phyloP scores from a whole-genome alignment of 2,113 vertebrate species.

The Microcebus tavaratra region DNA sequence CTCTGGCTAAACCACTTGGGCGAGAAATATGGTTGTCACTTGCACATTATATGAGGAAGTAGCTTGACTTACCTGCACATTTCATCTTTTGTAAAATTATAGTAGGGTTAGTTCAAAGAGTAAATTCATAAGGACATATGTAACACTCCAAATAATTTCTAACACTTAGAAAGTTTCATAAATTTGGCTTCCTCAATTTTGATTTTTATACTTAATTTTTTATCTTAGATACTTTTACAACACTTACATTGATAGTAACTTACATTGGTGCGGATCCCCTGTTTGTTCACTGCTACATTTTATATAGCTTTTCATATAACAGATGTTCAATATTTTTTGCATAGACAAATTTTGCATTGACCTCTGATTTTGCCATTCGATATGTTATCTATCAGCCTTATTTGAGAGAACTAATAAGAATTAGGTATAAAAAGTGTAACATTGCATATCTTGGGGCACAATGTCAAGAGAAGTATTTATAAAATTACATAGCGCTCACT shows the following conservation, averaged over 20 bases:
- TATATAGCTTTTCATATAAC: not conserved
- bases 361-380: not conserved
- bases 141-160: not conserved
- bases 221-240: not conserved
- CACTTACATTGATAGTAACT: not conserved
- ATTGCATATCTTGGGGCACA: not conserved
- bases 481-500: not conserved
- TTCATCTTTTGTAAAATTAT: not conserved
- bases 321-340: not conserved
- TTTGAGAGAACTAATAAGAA: not conserved
- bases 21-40: not conserved
- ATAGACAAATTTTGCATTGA: not conserved
- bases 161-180: not conserved
- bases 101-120: not conserved
- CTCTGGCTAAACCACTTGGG: not conserved
- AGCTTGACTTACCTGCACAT: not conserved
- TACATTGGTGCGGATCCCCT: rapidly evolving
- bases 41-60: not conserved
- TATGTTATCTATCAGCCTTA: not conserved
- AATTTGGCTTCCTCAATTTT: not conserved
- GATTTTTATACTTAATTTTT: not conserved
- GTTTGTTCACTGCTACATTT: not conserved
- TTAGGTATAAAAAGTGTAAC: not conserved
- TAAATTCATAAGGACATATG: not conserved
- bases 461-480: not conserved